Base-by-base conservation (phyloP, 1,140 invertebrate genomes). In the Drosophila parabipectinata region DNA sequence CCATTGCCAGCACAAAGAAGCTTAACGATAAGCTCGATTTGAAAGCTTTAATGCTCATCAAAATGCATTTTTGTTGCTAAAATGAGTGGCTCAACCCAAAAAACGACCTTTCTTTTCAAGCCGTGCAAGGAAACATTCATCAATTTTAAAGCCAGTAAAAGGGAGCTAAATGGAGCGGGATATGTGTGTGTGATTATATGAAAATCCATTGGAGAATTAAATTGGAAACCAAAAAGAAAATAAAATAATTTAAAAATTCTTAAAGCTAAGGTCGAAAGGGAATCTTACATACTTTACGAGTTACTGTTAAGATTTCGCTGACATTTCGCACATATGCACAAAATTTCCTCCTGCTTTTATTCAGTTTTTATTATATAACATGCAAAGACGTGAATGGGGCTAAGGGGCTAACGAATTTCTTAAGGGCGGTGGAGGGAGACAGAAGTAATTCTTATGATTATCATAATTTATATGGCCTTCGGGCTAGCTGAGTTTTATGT, bases 391-490 rank as follows among this genome's bases (percentile, higher is more conserved):
- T 51, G 68, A 68, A 68, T 56, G 50, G 37, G 66, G 62, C 62
- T 55, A 68, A 76, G 45, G 55, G 18, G 67, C 47, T 41, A 48
- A 71, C 45, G 52, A 82, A 62, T 74, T 77, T 71, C 45, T 44
- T 12, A 10, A 51, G 45, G 45, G 52, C 18, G 58, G 37, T 24
- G 41, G 60, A 59, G 74, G 68, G 74, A 71, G 74, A 80, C 57
- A 59, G 66, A 72, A 88, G 83, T 88, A 88, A 88, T 88, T 88
- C 83, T 83, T 88, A 88, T 88, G 83, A 88, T 88, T 88, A 88
- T 88, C 76, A 88, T 88, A 88, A 88, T 88, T 88, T 88, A 88
- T 88, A 79, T 88, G 79, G 83, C 83, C 83, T 83, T 88, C 72
- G 58, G 53, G 66, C 69, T 30, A 59, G 62, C 58, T 48, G 66